phyloP scores from a whole-genome alignment of 92 coral and sea anemone genomes.

The Ricordea florida region DNA sequence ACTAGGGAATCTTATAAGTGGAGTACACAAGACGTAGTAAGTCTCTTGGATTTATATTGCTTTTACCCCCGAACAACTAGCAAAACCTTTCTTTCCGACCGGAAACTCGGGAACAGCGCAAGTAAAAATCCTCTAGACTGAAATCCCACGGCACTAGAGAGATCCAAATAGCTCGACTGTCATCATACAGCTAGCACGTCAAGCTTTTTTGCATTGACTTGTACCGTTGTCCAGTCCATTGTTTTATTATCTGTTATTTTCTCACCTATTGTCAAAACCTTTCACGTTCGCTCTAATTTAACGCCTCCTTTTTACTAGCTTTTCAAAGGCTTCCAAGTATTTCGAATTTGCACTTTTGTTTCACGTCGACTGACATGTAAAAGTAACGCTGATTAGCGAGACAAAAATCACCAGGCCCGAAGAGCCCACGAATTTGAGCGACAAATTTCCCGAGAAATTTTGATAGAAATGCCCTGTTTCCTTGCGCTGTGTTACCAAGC shows the following conservation, averaged over 20 bases:
- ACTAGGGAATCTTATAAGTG: background rate
- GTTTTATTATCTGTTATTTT: slow-evolving; percentile 79
- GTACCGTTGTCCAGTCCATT: slow-evolving; percentile 54
- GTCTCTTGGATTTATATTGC: background rate
- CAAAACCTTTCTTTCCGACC: no score
- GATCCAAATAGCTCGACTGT: slow-evolving; percentile 53
- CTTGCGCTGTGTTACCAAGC: no score
- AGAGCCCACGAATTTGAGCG: background rate
- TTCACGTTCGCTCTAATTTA: slow-evolving; percentile 88
- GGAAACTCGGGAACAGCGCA: no score
- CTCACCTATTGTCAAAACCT: slow-evolving; percentile 79
- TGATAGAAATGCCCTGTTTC: no score
- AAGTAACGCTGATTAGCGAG: slow-evolving; percentile 18
- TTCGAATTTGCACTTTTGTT: slow-evolving; percentile 85
- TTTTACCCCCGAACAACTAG: no score
- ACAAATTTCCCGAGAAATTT: slow-evolving; percentile 23
- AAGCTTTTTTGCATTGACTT: slow-evolving; percentile 61
- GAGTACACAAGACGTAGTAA: background rate
- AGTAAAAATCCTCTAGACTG: no score
- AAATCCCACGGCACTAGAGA: slow-evolving; percentile 38
- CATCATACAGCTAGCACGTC: slow-evolving; percentile 44
- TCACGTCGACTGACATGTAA: slow-evolving; percentile 15
- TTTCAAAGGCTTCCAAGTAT: slow-evolving; percentile 79
- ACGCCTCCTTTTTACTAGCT: slow-evolving; percentile 87
- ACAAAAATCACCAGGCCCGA: background rate